phyloP scores from a whole-genome alignment of 2,113 vertebrate genomes.

The Solea senegalensis region DNA sequence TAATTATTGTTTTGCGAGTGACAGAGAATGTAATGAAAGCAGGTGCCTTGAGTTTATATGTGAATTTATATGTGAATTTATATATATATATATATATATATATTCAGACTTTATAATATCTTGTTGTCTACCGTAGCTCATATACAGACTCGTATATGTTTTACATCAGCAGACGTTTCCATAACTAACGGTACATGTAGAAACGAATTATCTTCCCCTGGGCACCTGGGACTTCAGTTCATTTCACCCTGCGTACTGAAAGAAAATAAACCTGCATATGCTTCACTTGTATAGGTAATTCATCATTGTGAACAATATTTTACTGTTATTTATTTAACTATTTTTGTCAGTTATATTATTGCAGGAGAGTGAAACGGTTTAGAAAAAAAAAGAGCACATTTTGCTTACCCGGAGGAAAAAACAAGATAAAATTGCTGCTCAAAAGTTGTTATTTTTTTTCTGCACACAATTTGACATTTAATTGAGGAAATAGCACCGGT shows the following conservation, averaged over 20 bases:
- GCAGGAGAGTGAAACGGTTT: background rate
- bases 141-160: background rate
- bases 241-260: background rate
- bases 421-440: background rate
- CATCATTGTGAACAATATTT: background rate
- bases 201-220: background rate
- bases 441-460: background rate
- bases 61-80: too few relatives aligned
- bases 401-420: background rate
- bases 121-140: too few relatives aligned
- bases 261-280: background rate
- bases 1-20: too few relatives aligned
- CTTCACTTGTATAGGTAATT: background rate
- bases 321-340: background rate
- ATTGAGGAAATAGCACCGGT: too few relatives aligned
- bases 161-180: conserved; percentile 1
- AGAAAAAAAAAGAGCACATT: background rate
- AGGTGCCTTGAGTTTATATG: too few relatives aligned
- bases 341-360: background rate
- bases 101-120: background rate
- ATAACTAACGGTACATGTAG: background rate
- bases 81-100: too few relatives aligned
- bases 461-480: too few relatives aligned
- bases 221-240: background rate
- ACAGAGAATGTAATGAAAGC: too few relatives aligned